Base-by-base conservation (phyloP, 2,888 invertebrate species). In the Melitaea athalia region DNA sequence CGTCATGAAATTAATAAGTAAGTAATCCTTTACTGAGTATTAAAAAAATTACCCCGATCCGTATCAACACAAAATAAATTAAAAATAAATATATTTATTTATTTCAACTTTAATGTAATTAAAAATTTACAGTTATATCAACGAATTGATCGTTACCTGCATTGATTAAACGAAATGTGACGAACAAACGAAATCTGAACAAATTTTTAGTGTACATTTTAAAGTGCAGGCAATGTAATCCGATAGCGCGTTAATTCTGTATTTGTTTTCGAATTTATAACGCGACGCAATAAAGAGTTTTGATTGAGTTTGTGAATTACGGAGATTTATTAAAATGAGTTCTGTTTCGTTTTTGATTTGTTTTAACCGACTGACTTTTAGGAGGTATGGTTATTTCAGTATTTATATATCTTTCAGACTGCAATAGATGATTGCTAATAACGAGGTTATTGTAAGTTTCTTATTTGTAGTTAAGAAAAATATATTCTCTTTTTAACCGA, bases 231-330 rank as follows among this genome's bases (percentile, higher is more conserved):
- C 64, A 45, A 65, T 63, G 63, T 71, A 68, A 68, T 71, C 70
- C 68, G 52, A 63, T 62, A 64, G 62, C 65, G 68, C 50, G 71
- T 71, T 71, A 68, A 71, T 71, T 71, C 68, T 60, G 59, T 68
- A 65, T 71, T 71, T 71, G 71, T 66, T 71, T 53, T 55, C 65
- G 66, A 66, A 68, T 71, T 66, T 65, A 65, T 68, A 64, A 63
- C 62, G 33, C 55, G 49, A 63, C 66, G 65, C 50, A 68, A 66
- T 71, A 71, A 71, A 71, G 65, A 71, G 63, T 71, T 68, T 63
- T 68, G 68, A 71, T 66, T 66, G 66, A 61, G 66, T 66, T 66
- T 66, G 60, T 53, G 50, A 61, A 66, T 66, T 53, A 61, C 55
- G 55, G 17, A 15, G 31, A 55, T 55, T 38, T n/a, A n/a, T 14